Base-by-base conservation (phyloP, 2,113 vertebrate genomes). In the Papio anubis region DNA sequence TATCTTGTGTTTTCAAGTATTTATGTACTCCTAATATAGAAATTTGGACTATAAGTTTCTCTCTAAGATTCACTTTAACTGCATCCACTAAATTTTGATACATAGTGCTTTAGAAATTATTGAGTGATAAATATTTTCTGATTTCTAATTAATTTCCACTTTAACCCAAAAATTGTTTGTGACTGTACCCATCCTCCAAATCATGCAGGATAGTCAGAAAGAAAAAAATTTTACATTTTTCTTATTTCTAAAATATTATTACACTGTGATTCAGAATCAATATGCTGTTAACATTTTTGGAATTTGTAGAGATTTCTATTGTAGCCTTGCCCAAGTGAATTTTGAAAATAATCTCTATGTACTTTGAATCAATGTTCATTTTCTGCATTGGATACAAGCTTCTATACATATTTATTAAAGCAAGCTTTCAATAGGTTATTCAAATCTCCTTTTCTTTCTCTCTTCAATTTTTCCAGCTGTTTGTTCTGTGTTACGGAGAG, bases 231-330 rank as follows among this genome's bases (percentile, higher is more conserved):
- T 68, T 48, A 2, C 45, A 11, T n/a, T 57, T 84, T 86, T 85
- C 43, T 52, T 48, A 91, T 91, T 91, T 91, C 78, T 91, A 61
- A 76, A 80, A 70, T 59, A 90, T 38, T 79, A 70, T 17, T 92
- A 72, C 16, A 59, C 20, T 85, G 50, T 43, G 35, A 38, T 81
- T 94, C 17, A 85, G 16, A 84, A 64, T 64, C 64, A 50, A 17
- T n/a, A 80, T 12, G 40, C 81, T 45, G 17, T 20, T 73, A 8
- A 90, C 30, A 88, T 81, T 76, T 96, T 84, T 86, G 8, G 55
- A 75, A 80, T 61, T 12, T 88, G 4, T 73, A 93, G 64, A 80
- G 16, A 87, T 94, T 84, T 93, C 61, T 10, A 94, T 1, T 86
- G 8, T 25, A 90, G 35, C 18, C 18, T 73, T 70, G 32, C 23